These are phyloP conservation scores for Eudorcas thomsonii DNA, from an alignment of 2,113 vertebrate species.

Conservation along the genomic window DNA sequence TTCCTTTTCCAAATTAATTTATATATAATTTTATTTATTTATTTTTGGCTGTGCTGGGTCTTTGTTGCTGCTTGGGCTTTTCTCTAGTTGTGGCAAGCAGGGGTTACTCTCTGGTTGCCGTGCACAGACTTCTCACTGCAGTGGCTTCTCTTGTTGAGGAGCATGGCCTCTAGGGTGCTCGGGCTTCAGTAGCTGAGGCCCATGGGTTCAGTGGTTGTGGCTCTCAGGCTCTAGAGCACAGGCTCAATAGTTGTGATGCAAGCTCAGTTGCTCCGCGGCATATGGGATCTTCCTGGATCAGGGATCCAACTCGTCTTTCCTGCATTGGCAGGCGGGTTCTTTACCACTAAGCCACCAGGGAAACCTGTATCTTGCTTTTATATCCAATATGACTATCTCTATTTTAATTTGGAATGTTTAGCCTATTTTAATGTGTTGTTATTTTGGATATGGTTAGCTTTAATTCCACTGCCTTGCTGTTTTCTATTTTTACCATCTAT, in stretches of 20 bases:
- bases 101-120: not conserved
- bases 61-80: not conserved
- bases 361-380: not conserved
- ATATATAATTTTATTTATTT: not conserved
- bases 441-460: not conserved
- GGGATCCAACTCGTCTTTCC: not conserved
- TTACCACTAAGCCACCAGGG: not conserved
- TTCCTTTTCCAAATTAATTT: not conserved
- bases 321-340: not conserved
- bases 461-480: not conserved
- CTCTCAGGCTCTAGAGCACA: not conserved
- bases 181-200: not conserved
- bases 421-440: not conserved
- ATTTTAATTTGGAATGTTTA: not conserved
- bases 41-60: not conserved
- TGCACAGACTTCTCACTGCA: not conserved
- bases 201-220: not conserved
- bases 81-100: not conserved
- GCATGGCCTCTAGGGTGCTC: fast-evolving
- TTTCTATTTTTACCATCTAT: not conserved
- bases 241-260: not conserved
- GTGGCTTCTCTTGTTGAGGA: not conserved
- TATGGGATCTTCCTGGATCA: not conserved
- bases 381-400: not conserved
- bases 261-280: fast-evolving